Evolutionary conservation across 1,140 invertebrate genomes (phyloP).

Genomic region (Lepidurus couesii): DNA sequence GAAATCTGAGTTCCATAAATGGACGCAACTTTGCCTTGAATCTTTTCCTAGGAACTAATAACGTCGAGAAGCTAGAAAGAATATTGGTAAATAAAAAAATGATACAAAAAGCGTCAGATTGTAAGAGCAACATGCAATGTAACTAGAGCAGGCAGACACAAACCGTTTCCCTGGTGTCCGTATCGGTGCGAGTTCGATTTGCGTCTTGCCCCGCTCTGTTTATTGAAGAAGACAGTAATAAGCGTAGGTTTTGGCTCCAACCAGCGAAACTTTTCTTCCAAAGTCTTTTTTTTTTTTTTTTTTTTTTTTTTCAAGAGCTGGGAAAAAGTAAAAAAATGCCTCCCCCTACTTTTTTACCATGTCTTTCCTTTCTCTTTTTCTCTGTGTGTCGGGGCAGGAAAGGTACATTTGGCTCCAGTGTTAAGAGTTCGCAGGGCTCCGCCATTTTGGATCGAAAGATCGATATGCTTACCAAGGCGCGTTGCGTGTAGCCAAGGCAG

Average conservation of each 20-base stretch:
- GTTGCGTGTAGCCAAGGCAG: not conserved
- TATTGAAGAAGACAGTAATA: slow-evolving; percentile 9
- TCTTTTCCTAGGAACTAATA: too few relatives aligned
- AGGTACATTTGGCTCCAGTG: slow-evolving; percentile 12
- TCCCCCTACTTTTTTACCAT: not conserved
- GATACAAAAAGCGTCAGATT: too few relatives aligned
- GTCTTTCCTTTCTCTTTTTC: not conserved
- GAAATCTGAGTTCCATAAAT: too few relatives aligned
- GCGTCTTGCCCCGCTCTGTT: not conserved
- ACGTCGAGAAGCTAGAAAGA: too few relatives aligned
- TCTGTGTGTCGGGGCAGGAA: not conserved
- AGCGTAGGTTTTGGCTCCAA: not conserved
- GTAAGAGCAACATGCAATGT: not conserved
- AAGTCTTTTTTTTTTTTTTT: not conserved
- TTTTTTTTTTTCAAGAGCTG: not conserved
- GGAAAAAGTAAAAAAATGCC: not conserved
- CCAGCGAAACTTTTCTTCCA: not conserved
- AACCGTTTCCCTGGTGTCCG: not conserved
- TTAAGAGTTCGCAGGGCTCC: not conserved
- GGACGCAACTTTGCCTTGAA: too few relatives aligned
- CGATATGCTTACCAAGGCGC: not conserved
- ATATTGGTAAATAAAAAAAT: too few relatives aligned
- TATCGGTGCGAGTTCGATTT: not conserved
- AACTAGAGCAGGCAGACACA: not conserved
- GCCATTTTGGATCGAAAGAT: not conserved